Conservation (phyloP, 2,797 vertebrate species). For the Chelmon rostratus region DNA sequence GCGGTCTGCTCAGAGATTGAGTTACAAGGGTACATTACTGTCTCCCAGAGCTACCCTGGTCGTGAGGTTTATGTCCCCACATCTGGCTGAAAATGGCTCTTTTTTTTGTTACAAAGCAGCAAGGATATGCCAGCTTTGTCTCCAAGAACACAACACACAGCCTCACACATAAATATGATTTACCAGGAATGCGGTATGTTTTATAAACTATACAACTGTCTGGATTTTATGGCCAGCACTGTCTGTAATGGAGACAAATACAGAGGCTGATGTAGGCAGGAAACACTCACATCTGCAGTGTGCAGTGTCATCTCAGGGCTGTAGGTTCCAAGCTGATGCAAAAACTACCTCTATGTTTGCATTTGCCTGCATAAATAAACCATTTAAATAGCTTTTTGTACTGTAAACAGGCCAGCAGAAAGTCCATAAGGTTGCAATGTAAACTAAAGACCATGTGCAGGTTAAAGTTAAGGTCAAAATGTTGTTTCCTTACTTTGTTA, state of each 20-base stretch:
- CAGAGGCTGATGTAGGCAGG: conserved; percentile 26
- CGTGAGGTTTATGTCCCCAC: conserved; percentile 47
- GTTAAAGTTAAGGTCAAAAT: background rate
- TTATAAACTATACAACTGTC: conserved; percentile 31
- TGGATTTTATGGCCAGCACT: conserved; percentile 24
- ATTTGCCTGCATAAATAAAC: conserved; percentile 40
- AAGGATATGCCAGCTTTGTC: conserved; percentile 32
- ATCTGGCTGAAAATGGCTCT: conserved; percentile 50
- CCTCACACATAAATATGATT: conserved; percentile 44
- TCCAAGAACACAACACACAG: conserved; percentile 6
- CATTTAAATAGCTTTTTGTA: background rate
- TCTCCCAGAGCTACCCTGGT: conserved; percentile 59
- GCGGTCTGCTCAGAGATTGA: conserved; percentile 66
- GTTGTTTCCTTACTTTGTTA: too few species aligned
- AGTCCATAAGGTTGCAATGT: conserved; percentile 20
- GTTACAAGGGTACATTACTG: conserved; percentile 76
- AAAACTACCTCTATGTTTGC: conserved; percentile 31
- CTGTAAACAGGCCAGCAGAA: conserved; percentile 12
- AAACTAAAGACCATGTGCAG: background rate
- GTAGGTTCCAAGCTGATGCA: conserved; percentile 22
- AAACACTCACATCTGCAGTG: conserved; percentile 10
- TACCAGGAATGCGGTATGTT: conserved; percentile 37
- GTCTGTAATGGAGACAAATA: conserved; percentile 52
- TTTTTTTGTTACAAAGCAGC: conserved; percentile 27
- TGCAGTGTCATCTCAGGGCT: conserved; percentile 19